Evolutionary conservation across 2,888 invertebrate species (phyloP).

Genomic region (Drosophila lutescens): DNA sequence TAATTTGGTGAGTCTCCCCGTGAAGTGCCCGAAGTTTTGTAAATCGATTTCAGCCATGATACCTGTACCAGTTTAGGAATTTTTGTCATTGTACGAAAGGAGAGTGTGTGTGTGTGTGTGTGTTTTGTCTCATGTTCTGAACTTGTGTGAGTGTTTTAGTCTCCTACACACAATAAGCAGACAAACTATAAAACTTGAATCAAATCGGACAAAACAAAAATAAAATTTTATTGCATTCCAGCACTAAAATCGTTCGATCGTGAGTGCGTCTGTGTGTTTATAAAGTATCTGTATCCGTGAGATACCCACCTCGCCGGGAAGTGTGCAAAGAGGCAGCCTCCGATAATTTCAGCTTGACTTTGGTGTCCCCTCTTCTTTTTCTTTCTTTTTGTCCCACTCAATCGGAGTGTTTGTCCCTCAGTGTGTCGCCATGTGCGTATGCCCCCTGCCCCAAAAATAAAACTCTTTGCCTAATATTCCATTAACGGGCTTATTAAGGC

Average conservation of each 20-base stretch:
- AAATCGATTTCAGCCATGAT: conserved; percentile 18
- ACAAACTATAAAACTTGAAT: conserved; percentile 80
- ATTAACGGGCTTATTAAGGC: conserved; percentile 80
- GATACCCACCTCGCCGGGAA: conserved; percentile 33
- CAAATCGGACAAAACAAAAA: conserved; percentile 78
- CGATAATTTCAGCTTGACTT: conserved; percentile 17
- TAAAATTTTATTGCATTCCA: conserved; percentile 78
- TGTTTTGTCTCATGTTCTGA: conserved; percentile 6
- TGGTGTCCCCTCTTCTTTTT: neutral
- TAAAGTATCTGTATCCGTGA: conserved; percentile 50
- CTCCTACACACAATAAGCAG: conserved; percentile 77
- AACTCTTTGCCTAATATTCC: conserved; percentile 80
- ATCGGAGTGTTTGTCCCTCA: conserved; percentile 39
- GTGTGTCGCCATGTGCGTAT: conserved; percentile 66
- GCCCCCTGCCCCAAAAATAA: conserved; percentile 53
- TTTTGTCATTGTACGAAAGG: conserved; percentile 23
- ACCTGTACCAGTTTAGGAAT: conserved; percentile 45
- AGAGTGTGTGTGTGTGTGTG: conserved; percentile 10
- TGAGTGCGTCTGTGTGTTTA: conserved; percentile 58
- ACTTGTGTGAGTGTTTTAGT: conserved; percentile 18
- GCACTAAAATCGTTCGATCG: conserved; percentile 78
- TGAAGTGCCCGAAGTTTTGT: conserved; percentile 24
- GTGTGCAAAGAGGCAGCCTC: conserved; percentile 40
- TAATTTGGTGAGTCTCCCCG: conserved; percentile 10
- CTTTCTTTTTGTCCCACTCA: conserved; percentile 28